Conservation (phyloP, 2,113 vertebrate species). For the Egretta garzetta region DNA sequence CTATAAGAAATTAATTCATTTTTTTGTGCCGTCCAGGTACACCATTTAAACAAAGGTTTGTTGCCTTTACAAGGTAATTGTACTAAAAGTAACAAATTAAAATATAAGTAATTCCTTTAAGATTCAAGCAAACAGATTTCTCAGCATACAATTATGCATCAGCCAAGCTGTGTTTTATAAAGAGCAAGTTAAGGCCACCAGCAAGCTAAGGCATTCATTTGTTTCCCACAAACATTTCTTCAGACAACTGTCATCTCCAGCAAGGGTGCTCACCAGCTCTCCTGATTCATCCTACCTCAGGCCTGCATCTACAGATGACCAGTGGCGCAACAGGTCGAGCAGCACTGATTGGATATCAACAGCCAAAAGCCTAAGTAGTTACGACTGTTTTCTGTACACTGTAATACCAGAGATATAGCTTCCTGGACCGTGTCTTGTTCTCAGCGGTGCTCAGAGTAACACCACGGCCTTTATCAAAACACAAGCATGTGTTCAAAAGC, state of each 20-base stretch:
- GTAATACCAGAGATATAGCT: background rate
- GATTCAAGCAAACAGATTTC: background rate
- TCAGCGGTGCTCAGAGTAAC: background rate
- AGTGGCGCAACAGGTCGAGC: background rate
- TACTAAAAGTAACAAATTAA: background rate
- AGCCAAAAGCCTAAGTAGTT: background rate
- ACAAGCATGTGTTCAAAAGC: background rate
- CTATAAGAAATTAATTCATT: slow-evolving; percentile 58
- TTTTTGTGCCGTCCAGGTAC: slow-evolving; percentile 57
- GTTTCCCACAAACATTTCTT: background rate
- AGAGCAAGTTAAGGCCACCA: background rate
- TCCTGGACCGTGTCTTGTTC: background rate
- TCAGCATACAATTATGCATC: background rate
- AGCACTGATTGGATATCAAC: background rate
- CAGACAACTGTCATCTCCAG: background rate
- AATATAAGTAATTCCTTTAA: slow-evolving; percentile 24
- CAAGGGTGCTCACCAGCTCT: background rate
- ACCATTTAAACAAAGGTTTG: slow-evolving; percentile 40
- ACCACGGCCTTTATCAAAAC: background rate
- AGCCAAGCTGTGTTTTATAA: background rate
- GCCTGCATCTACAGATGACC: background rate
- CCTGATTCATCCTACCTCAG: background rate
- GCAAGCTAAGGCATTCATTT: background rate
- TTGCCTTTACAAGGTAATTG: slow-evolving; percentile 3
- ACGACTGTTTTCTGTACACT: background rate